Conservation (phyloP, 2,888 invertebrate genomes). For the Thysanoteuthis rhombus region DNA sequence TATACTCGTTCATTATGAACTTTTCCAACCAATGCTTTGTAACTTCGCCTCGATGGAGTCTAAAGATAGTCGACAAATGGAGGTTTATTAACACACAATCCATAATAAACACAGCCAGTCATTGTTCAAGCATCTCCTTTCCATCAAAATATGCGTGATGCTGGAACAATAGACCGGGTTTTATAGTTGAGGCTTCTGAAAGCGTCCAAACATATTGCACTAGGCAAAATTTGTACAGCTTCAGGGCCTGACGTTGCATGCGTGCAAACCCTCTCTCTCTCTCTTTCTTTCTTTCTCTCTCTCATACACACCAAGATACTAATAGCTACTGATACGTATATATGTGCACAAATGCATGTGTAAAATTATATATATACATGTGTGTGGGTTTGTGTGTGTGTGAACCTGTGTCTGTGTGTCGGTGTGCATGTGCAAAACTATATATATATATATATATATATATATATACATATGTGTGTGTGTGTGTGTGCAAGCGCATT, state of each 20-base stretch:
- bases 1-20: background rate
- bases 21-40: background rate
- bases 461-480: background rate
- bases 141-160: background rate
- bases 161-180: background rate
- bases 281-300: too few species aligned
- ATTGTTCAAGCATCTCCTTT: background rate
- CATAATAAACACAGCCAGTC: background rate
- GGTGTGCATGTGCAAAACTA: background rate
- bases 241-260: background rate
- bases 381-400: background rate
- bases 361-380: background rate
- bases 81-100: background rate
- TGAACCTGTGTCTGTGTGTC: background rate
- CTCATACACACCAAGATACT: background rate
- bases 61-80: background rate
- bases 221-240: background rate
- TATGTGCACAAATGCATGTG: background rate
- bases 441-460: background rate
- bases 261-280: background rate
- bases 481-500: background rate
- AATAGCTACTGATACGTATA: background rate
- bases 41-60: background rate
- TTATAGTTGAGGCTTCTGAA: background rate
- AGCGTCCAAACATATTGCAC: background rate